phyloP scores from a whole-genome alignment of 2,113 vertebrate genomes.

The Chloebia gouldiae region DNA sequence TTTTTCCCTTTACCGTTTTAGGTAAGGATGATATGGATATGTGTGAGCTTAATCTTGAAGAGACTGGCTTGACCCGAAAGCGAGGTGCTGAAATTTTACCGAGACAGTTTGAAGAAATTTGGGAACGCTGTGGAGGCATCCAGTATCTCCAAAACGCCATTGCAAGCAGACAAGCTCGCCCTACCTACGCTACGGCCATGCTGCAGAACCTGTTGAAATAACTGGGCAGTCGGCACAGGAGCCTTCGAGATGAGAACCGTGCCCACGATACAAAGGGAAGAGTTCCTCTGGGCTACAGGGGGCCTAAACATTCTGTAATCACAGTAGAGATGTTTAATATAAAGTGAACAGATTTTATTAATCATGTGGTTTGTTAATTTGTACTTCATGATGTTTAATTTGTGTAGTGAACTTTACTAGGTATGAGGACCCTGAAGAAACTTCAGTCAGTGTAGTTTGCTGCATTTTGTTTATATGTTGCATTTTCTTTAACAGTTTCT shows the following conservation, averaged over 20 bases:
- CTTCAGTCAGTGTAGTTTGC: slow-evolving; percentile 39
- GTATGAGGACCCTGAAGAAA: slow-evolving; percentile 21
- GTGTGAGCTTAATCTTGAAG: slow-evolving; percentile 97
- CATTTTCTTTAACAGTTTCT: neutral
- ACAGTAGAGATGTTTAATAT: slow-evolving; percentile 67
- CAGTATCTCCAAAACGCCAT: slow-evolving; percentile 92
- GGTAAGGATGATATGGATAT: slow-evolving; percentile 99
- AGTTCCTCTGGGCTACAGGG: slow-evolving; percentile 45
- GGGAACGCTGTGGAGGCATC: slow-evolving; percentile 95
- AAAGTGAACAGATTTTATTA: slow-evolving; percentile 74
- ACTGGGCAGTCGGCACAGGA: neutral
- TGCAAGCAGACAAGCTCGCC: slow-evolving; percentile 89
- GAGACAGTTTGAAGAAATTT: slow-evolving; percentile 95
- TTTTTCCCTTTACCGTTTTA: slow-evolving; percentile 34
- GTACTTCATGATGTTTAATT: slow-evolving; percentile 60
- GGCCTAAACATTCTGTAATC: slow-evolving; percentile 43
- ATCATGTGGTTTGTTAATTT: slow-evolving; percentile 70
- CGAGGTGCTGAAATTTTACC: slow-evolving; percentile 94
- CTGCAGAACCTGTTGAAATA: slow-evolving; percentile 88
- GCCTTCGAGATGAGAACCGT: neutral
- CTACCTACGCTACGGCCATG: slow-evolving; percentile 96
- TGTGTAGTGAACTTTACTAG: slow-evolving; percentile 58
- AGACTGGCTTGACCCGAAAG: slow-evolving; percentile 95
- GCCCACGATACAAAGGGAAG: slow-evolving; percentile 65
- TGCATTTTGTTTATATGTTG: slow-evolving; percentile 43